These are phyloP conservation scores for Excalfactoria chinensis DNA, from an alignment of 2,113 vertebrate species.

Conservation along the genomic window DNA sequence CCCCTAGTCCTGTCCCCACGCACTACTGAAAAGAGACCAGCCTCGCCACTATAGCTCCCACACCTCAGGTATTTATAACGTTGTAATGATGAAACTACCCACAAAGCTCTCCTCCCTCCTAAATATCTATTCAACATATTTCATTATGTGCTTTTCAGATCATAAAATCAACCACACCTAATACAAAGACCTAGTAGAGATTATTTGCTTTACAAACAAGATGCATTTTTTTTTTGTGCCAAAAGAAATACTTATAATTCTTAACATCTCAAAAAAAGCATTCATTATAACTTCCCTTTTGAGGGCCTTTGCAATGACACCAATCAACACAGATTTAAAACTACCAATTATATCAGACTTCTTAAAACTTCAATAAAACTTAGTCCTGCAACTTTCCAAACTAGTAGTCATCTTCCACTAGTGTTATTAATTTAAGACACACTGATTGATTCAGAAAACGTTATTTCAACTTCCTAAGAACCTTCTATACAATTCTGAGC, in stretches of 20 bases:
- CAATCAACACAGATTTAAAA: background rate
- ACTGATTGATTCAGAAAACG: background rate
- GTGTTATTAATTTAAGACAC: background rate
- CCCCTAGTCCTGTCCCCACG: too few relatives aligned
- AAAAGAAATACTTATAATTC: background rate
- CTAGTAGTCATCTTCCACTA: background rate
- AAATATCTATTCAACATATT: background rate
- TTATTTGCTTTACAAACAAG: background rate
- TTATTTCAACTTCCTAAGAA: background rate
- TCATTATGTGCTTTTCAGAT: background rate
- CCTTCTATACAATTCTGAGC: background rate
- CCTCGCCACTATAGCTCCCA: too few relatives aligned
- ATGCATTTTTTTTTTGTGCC: rapidly evolving
- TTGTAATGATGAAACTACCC: too few relatives aligned
- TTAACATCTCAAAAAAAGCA: background rate
- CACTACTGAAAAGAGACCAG: too few relatives aligned
- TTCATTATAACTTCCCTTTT: background rate
- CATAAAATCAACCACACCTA: background rate
- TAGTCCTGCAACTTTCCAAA: background rate
- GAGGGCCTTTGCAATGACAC: background rate
- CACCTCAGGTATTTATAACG: too few relatives aligned
- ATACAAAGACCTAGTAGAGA: background rate
- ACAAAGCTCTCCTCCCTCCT: background rate
- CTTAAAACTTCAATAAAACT: too few relatives aligned
- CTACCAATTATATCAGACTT: too few relatives aligned